These are phyloP conservation scores for Calosoma granatense DNA, from an alignment of 1,140 invertebrate species.

Conservation along the genomic window DNA sequence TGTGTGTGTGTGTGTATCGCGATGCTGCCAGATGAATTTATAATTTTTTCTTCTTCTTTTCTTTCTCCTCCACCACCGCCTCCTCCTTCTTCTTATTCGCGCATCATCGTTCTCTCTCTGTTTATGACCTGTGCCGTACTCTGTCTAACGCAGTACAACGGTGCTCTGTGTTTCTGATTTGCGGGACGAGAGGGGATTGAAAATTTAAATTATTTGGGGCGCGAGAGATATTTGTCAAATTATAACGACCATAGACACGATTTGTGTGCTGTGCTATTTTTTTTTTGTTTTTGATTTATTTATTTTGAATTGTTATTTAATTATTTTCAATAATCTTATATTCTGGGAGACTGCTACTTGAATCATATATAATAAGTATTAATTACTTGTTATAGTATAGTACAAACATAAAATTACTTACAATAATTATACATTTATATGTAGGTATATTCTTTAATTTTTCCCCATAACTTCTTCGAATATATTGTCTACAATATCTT, in stretches of 20 bases:
- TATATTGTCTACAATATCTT: too few species aligned
- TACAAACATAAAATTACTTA: too few species aligned
- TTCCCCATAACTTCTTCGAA: too few species aligned
- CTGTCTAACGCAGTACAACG: not conserved
- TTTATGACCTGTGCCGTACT: not conserved
- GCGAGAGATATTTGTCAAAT: slow-evolving; percentile 8
- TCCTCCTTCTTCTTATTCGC: not conserved
- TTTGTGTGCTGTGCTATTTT: not conserved
- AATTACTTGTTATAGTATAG: too few species aligned
- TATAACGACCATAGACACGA: not conserved
- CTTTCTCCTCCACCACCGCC: not conserved
- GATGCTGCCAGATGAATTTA: slow-evolving; percentile 1
- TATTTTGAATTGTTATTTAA: slow-evolving; percentile 12
- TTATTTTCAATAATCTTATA: too few species aligned
- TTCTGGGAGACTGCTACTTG: too few species aligned
- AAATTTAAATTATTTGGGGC: slow-evolving; percentile 1
- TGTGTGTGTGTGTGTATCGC: not conserved
- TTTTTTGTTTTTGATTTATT: not conserved
- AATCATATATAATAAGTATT: too few species aligned
- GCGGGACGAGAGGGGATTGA: not conserved
- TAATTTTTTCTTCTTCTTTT: not conserved
- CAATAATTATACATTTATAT: too few species aligned
- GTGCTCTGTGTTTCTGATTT: not conserved
- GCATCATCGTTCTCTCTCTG: not conserved
- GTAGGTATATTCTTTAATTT: too few species aligned